Percentiles rank a stretch among this genome's conserved stretches.
phyloP scores from a whole-genome alignment of 2,888 invertebrate genomes.

The Isotomurus palustris region DNA sequence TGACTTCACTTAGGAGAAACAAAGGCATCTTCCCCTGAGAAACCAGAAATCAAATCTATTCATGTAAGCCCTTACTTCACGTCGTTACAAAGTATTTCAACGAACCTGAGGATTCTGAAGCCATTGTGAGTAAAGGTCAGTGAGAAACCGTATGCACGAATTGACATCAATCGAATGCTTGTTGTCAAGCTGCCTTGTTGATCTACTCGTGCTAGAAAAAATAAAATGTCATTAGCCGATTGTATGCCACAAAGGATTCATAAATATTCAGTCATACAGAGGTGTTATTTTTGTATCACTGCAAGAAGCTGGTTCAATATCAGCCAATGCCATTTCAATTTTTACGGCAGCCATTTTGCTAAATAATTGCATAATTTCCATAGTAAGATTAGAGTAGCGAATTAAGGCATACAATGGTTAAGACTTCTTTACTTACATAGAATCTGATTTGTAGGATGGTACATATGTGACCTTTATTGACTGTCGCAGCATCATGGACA shows the following conservation, averaged over 20 bases:
- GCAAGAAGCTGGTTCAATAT: conserved; percentile 39
- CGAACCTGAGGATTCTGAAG: conserved; percentile 55
- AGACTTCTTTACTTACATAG: conserved; percentile 15
- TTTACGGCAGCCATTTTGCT: conserved; percentile 25
- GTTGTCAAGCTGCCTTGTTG: conserved; percentile 46
- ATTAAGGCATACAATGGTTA: conserved; percentile 1
- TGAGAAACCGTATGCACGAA: conserved; percentile 85
- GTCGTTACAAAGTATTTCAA: neutral
- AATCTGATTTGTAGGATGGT: conserved; percentile 21
- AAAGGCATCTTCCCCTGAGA: conserved; percentile 50
- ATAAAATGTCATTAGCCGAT: no score
- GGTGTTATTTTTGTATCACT: conserved; percentile 27
- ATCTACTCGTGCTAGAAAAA: conserved; percentile 37
- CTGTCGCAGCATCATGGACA: conserved; percentile 42
- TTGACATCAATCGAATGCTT: conserved; percentile 75
- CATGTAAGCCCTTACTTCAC: conserved; percentile 13
- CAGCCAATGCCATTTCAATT: conserved; percentile 30
- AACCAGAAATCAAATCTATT: conserved; percentile 48
- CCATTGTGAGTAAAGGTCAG: conserved; percentile 83
- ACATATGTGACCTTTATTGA: conserved; percentile 34
- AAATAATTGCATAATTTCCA: neutral
- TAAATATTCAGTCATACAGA: conserved; percentile 25
- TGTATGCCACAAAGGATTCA: neutral
- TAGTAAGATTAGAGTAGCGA: neutral
- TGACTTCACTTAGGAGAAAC: conserved; percentile 43